Percentiles rank a stretch among this genome's conserved stretches.
Evolutionary conservation across 2,113 vertebrate species (phyloP).

Genomic region (Scatophagus argus): DNA sequence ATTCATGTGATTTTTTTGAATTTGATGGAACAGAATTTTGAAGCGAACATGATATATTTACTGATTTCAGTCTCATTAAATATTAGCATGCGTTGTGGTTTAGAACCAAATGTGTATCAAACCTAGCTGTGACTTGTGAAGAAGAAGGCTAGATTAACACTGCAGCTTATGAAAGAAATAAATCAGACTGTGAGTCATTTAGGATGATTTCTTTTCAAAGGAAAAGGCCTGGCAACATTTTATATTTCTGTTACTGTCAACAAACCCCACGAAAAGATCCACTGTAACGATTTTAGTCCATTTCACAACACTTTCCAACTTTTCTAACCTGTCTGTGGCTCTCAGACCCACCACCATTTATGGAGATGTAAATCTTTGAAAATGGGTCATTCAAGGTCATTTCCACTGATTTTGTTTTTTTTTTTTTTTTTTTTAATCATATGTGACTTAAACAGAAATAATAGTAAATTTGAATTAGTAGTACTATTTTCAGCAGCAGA

Average conservation of each 20-base stretch:
- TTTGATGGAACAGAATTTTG: background rate
- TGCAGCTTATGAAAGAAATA: background rate
- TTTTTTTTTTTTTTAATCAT: no score
- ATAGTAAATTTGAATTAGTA: background rate
- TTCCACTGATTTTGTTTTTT: no score
- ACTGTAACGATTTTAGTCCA: background rate
- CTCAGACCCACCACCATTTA: background rate
- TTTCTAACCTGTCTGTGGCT: background rate
- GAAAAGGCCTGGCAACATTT: background rate
- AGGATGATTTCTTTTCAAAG: background rate
- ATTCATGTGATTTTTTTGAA: background rate
- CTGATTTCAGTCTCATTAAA: background rate
- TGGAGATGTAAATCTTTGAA: background rate
- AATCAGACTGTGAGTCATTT: background rate
- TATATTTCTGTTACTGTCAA: background rate
- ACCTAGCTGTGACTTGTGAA: background rate
- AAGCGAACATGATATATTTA: background rate
- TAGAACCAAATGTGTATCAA: background rate
- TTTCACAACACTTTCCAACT: background rate
- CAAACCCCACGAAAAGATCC: background rate
- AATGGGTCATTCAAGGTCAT: no score
- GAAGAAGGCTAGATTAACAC: background rate
- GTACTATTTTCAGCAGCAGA: background rate
- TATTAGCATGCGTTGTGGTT: background rate
- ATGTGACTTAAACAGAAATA: background rate